Base-by-base conservation (phyloP, 1,140 invertebrate genomes). In the Galleria mellonella region DNA sequence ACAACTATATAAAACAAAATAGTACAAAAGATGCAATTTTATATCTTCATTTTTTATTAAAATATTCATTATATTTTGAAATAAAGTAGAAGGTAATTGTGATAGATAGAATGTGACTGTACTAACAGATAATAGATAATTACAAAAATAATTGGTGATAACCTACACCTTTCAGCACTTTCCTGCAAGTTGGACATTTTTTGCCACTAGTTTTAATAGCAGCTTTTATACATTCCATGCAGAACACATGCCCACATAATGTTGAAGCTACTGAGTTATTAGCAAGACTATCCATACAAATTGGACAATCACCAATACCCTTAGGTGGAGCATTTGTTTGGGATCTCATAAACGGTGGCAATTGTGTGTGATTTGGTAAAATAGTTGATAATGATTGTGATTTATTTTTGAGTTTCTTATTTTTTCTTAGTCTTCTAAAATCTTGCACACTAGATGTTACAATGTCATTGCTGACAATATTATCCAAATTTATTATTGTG, bases 191-290 rank as follows among this genome's bases (percentile, higher is more conserved):
- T 14, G 64, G 60, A 49, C 60, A 68, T 36, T 42, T 61, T 52
- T 56, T 61, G 1, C 49, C 46, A 52, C 30, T 54, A 8, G 30
- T 8, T 41, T 32, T 53, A 6, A 56, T 13, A 9, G 56, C 42
- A 30, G 32, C 27, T 15, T 51, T 12, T 31, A 68, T 58, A 30
- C 60, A 68, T 14, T 9, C 30, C 42, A 58, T 43, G 38, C 60
- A 68, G 12, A 66, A 62, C n/a, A 66, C 35, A 55, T 66, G 63
- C 12, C 63, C 63, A 51, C 59, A 66, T 11, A 55, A 27, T 36
- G 62, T 66, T 23, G 62, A 66, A n/a, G 50, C 59, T 10, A 66
- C 31, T 9, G 47, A 7, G n/a, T 39, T 51, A 10, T 28, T 40
- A 2, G 31, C 4, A 7, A 66, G 29, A n/a, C 29, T 43, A 2